Conservation (phyloP, 92 coral and sea anemone genomes). For the Bergia sp. region DNA sequence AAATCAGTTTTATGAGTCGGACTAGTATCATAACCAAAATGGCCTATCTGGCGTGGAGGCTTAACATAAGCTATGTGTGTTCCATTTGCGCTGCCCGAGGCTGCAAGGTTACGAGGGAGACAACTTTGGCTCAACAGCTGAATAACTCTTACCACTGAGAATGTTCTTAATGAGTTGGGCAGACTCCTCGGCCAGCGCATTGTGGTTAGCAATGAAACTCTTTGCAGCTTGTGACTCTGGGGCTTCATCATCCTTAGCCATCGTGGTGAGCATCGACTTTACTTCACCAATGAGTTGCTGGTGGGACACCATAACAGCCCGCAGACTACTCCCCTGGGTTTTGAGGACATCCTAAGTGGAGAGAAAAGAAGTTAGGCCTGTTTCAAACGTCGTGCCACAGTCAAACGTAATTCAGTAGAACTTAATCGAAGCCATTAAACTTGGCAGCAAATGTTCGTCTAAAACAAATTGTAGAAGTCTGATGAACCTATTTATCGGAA, state of each 20-base stretch:
- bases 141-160: constrained; percentile 62
- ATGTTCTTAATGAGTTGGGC: constrained; percentile 86
- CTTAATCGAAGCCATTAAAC: too few relatives aligned
- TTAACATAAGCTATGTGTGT: too few relatives aligned
- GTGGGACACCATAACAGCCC: constrained; percentile 80
- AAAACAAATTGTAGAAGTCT: too few relatives aligned
- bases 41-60: too few relatives aligned
- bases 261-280: constrained; percentile 86
- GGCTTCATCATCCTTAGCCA: constrained; percentile 99
- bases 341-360: constrained; percentile 75
- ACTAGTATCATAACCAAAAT: too few relatives aligned
- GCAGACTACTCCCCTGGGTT: constrained; percentile 78
- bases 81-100: too few relatives aligned
- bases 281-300: constrained; percentile 96
- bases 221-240: constrained; percentile 89
- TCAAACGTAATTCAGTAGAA: too few relatives aligned
- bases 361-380: background rate
- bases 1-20: too few relatives aligned
- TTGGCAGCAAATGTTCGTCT: too few relatives aligned
- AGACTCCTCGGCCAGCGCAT: constrained; percentile 90
- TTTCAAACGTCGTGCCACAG: too few relatives aligned
- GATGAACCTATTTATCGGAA: too few relatives aligned
- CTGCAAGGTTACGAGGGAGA: too few relatives aligned
- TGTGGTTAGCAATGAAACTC: constrained; percentile 90
- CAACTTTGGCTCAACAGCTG: background rate